A percentile compares a stretch with the other conserved stretches of the same genome.
Evolutionary conservation across 2,888 invertebrate genomes (phyloP).

Genomic region (Pecten maximus): DNA sequence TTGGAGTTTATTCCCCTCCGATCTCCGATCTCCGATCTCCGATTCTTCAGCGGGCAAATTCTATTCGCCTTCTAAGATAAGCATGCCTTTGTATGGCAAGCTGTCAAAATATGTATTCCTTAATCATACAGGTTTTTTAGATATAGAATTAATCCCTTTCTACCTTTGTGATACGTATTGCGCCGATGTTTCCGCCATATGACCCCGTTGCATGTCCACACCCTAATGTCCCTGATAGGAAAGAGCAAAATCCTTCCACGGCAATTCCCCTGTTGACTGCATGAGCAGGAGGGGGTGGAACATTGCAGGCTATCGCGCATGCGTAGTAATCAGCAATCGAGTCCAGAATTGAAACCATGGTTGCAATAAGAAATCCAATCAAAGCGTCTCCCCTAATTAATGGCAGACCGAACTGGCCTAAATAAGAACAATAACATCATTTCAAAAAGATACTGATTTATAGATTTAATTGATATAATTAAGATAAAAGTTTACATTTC

Average conservation of each 20-base stretch:
- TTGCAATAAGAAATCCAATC: not conserved
- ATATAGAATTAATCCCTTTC: too few relatives aligned
- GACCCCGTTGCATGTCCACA: not conserved
- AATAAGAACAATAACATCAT: not conserved
- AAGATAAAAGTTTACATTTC: not conserved
- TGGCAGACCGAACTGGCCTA: not conserved
- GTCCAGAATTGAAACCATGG: not conserved
- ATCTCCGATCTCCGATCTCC: too few relatives aligned
- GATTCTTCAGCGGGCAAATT: too few relatives aligned
- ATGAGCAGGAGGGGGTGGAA: not conserved
- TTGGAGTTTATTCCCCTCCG: too few relatives aligned
- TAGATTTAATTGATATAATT: not conserved
- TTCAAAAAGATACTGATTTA: not conserved
- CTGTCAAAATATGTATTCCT: too few relatives aligned
- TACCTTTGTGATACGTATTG: slow-evolving; percentile 2
- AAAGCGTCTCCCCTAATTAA: not conserved
- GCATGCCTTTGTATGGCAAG: too few relatives aligned
- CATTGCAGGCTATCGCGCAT: not conserved
- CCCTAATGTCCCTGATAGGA: not conserved
- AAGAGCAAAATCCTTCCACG: not conserved
- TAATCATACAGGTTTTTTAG: too few relatives aligned
- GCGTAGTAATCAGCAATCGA: slow-evolving; percentile 2
- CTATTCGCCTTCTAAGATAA: too few relatives aligned
- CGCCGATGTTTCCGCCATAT: not conserved
- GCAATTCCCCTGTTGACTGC: not conserved